Evolutionary conservation across 2,113 vertebrate genomes (phyloP).

Genomic region (Hystrix cristata): DNA sequence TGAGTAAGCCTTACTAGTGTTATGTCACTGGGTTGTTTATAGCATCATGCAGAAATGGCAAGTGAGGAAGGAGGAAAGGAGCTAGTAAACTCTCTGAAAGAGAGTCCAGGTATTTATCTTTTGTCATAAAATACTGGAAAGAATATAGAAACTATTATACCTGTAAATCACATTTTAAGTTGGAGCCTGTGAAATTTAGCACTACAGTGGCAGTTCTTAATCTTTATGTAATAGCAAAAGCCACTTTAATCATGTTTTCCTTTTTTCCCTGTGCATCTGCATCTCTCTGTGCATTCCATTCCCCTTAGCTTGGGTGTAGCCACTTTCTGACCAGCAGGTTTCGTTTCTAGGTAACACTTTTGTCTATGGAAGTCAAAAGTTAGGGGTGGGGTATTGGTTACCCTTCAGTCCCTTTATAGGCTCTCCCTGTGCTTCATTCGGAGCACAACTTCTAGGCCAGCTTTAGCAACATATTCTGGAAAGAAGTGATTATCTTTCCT

Average conservation of each 20-base stretch:
- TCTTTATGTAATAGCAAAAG: background rate
- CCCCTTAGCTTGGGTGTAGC: background rate
- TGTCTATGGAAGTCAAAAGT: background rate
- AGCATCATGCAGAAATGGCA: background rate
- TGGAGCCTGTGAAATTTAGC: background rate
- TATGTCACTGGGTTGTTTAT: background rate
- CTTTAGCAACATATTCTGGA: background rate
- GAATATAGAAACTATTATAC: background rate
- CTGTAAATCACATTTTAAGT: background rate
- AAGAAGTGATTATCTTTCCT: background rate
- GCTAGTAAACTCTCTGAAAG: background rate
- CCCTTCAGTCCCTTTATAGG: background rate
- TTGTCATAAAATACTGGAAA: background rate
- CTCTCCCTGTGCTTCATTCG: background rate
- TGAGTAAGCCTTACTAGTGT: background rate
- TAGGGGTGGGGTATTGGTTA: accelerated
- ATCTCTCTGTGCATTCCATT: background rate
- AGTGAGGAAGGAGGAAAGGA: background rate
- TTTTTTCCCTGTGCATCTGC: background rate
- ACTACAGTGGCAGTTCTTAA: background rate
- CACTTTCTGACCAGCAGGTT: background rate
- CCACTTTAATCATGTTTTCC: background rate
- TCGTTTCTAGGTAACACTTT: background rate
- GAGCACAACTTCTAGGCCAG: background rate
- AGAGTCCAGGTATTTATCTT: background rate